Evolutionary conservation across 2,113 vertebrate species (phyloP).

Genomic region (Elgaria multicarinata): DNA sequence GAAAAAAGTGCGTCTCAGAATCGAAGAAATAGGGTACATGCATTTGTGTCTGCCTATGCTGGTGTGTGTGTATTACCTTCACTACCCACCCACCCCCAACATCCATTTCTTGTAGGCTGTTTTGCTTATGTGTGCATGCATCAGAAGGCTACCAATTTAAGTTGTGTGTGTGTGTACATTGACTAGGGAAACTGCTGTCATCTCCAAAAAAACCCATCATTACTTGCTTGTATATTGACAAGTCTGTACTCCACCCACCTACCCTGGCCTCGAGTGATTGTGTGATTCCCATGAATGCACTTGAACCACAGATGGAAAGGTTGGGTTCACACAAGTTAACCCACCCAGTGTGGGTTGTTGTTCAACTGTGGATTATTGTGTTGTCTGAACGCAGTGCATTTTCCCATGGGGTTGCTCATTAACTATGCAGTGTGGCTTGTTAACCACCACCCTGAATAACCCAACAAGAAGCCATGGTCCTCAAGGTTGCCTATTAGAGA

Average conservation of each 20-base stretch:
- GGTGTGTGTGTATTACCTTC: background rate
- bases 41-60: background rate
- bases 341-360: too few relatives aligned
- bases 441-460: too few relatives aligned
- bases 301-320: background rate
- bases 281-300: background rate
- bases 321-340: too few relatives aligned
- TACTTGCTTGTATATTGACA: background rate
- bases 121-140: background rate
- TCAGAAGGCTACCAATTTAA: background rate
- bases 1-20: too few relatives aligned
- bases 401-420: too few relatives aligned
- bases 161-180: background rate
- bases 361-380: too few relatives aligned
- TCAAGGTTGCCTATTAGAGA: too few relatives aligned
- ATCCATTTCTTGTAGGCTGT: background rate
- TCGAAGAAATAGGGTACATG: too few relatives aligned
- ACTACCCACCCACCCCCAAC: background rate
- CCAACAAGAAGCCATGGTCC: too few relatives aligned
- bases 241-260: background rate
- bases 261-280: background rate
- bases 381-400: too few relatives aligned
- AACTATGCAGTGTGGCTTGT: too few relatives aligned
- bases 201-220: background rate
- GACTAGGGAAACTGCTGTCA: background rate